A percentile compares a stretch with the other conserved stretches of the same genome.
phyloP scores from a whole-genome alignment of 2,888 invertebrate genomes.

The Magallana nippona region DNA sequence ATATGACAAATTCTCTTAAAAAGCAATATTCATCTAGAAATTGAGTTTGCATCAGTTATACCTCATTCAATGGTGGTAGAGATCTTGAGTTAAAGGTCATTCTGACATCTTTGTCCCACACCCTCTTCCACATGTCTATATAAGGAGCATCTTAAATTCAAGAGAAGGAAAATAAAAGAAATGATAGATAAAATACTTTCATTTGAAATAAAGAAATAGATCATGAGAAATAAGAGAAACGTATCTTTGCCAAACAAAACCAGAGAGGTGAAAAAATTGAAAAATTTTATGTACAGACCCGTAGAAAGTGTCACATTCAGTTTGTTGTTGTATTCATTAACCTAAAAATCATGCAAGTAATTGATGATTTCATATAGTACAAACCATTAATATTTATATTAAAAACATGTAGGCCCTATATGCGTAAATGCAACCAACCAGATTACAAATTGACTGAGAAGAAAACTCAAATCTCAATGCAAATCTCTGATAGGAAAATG shows the following conservation, averaged over 20 bases:
- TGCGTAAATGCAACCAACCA: too few relatives aligned
- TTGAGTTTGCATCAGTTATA: neutral
- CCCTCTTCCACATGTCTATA: neutral
- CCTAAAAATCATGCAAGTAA: conserved; percentile 4
- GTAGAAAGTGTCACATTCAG: neutral
- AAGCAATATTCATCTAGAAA: neutral
- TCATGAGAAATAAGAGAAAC: neutral
- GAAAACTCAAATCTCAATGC: too few relatives aligned
- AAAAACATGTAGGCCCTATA: too few relatives aligned
- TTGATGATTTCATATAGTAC: too few relatives aligned
- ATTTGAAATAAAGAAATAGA: too few relatives aligned
- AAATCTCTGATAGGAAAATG: too few relatives aligned
- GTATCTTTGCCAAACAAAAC: neutral
- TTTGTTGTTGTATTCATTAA: neutral
- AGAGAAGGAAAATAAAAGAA: too few relatives aligned
- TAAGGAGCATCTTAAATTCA: neutral
- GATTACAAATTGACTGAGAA: too few relatives aligned
- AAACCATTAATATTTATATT: too few relatives aligned
- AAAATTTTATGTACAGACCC: neutral
- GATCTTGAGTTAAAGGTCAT: neutral
- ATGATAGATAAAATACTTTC: too few relatives aligned
- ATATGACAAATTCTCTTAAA: too few relatives aligned
- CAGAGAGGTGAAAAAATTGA: too few relatives aligned
- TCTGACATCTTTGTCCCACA: neutral
- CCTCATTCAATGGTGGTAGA: neutral